Evolutionary conservation across 2,888 invertebrate genomes (phyloP).

Genomic region (Caenorhabditis macrosperma): DNA sequence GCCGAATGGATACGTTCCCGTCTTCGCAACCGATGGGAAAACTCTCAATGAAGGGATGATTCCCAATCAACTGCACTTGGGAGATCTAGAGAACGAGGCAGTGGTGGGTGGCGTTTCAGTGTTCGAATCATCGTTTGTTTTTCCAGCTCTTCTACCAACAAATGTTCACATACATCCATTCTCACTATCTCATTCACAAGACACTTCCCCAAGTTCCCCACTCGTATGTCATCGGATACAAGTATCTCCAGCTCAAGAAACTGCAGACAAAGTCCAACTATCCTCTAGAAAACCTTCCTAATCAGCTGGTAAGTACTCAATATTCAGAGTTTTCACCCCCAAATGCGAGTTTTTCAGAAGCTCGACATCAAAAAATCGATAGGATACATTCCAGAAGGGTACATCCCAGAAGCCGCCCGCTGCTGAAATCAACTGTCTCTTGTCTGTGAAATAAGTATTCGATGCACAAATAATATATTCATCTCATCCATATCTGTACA

Average conservation of each 20-base stretch:
- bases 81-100: background rate
- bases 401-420: background rate
- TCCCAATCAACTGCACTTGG: background rate
- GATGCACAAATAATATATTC: constrained; percentile 46
- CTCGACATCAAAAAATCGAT: background rate
- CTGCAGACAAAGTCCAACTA: background rate
- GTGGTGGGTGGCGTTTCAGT: background rate
- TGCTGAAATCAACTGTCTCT: too few species aligned
- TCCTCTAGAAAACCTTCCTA: background rate
- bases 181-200: background rate
- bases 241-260: background rate
- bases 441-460: too few species aligned
- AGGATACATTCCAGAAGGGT: background rate
- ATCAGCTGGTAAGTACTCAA: background rate
- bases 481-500: constrained; percentile 37
- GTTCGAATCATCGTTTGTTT: too few species aligned
- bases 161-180: constrained; percentile 8
- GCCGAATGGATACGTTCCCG: background rate
- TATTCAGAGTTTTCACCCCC: background rate
- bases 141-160: background rate
- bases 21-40: background rate
- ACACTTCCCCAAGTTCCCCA: background rate
- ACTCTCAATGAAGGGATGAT: background rate
- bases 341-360: background rate
- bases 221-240: constrained; percentile 7